Conservation (phyloP, 2,888 invertebrate species). For the Prenolepis imparis region DNA sequence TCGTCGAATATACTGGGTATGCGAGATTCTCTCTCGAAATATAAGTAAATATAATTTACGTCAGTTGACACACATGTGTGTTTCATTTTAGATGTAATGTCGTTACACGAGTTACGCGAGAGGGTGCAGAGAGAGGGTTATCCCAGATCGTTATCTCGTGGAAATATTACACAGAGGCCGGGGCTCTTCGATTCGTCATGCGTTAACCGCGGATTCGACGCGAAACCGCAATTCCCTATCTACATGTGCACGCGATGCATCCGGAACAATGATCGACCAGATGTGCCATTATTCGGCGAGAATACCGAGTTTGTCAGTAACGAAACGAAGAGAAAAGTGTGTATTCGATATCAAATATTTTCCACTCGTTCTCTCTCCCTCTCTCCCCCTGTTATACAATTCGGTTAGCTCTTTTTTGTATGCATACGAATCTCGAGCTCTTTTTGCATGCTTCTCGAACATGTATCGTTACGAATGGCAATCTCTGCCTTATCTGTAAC, state of each 20-base stretch:
- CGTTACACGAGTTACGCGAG: background rate
- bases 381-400: slow-evolving; percentile 3
- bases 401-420: slow-evolving; percentile 14
- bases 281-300: slow-evolving; percentile 46
- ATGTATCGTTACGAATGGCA: slow-evolving; percentile 31
- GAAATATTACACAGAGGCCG: slow-evolving; percentile 23
- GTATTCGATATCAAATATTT: background rate
- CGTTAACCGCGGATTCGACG: slow-evolving; percentile 35
- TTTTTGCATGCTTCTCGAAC: slow-evolving; percentile 11
- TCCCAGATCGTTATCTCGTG: slow-evolving; percentile 11
- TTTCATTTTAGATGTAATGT: slow-evolving; percentile 7
- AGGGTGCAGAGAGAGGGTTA: background rate
- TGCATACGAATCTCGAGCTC: slow-evolving; percentile 11
- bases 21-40: slow-evolving; percentile 9
- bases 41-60: background rate
- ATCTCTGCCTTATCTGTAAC: slow-evolving; percentile 26
- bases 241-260: slow-evolving; percentile 29
- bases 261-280: slow-evolving; percentile 50
- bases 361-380: background rate
- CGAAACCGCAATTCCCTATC: slow-evolving; percentile 47
- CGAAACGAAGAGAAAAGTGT: background rate
- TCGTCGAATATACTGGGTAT: too few species aligned
- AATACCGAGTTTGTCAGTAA: slow-evolving; percentile 20
- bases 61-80: background rate
- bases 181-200: slow-evolving; percentile 42